phyloP scores from a whole-genome alignment of 2,888 invertebrate genomes.

The Himalopsyche tibetana region DNA sequence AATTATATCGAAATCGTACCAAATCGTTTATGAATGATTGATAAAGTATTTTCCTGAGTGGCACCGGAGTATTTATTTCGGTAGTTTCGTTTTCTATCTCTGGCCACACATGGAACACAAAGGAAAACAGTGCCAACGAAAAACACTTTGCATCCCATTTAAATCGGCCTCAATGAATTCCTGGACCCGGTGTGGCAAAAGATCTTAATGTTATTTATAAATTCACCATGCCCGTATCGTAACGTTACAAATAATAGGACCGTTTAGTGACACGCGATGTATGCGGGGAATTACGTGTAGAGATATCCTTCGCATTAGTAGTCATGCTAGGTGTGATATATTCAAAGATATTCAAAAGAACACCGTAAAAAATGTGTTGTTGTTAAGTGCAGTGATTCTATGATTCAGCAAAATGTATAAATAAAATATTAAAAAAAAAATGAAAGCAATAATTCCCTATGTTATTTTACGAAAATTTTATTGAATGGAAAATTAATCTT shows the following conservation, averaged over 20 bases:
- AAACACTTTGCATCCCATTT: constrained; percentile 26
- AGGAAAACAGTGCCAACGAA: background rate
- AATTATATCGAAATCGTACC: too few relatives aligned
- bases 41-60: too few relatives aligned
- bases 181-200: background rate
- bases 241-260: background rate
- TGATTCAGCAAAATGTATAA: too few relatives aligned
- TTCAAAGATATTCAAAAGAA: constrained; percentile 8
- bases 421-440: too few relatives aligned
- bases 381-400: too few relatives aligned
- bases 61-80: too few relatives aligned
- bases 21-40: too few relatives aligned
- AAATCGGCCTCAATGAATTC: constrained; percentile 9
- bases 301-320: background rate
- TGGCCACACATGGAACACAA: constrained; percentile 10
- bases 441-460: too few relatives aligned
- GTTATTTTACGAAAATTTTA: too few relatives aligned
- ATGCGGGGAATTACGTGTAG: constrained; percentile 11
- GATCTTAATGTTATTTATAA: constrained; percentile 16
- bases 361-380: background rate
- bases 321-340: constrained; percentile 3
- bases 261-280: constrained; percentile 7
- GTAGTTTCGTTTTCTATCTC: background rate
- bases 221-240: constrained; percentile 2
- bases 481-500: too few relatives aligned